A percentile compares a stretch with the other conserved stretches of the same genome.
Evolutionary conservation across 2,113 vertebrate genomes (phyloP).

Genomic region (Menidia beryllina): DNA sequence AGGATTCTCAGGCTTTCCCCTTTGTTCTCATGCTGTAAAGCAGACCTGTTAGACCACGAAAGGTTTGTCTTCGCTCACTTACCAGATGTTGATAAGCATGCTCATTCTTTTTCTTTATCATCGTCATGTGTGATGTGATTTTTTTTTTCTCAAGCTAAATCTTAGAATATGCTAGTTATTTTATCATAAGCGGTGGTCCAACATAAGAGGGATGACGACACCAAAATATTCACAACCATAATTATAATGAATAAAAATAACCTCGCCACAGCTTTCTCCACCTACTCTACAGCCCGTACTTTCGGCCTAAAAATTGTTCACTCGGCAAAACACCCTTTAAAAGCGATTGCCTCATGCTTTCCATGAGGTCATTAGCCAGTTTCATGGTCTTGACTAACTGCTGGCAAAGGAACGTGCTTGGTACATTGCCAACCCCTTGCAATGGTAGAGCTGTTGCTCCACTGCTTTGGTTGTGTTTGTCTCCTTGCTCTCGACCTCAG

Average conservation of each 20-base stretch:
- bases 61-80: slow-evolving; percentile 16
- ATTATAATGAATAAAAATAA: slow-evolving; percentile 5
- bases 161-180: neutral
- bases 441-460: slow-evolving; percentile 60
- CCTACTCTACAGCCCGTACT: slow-evolving; percentile 28
- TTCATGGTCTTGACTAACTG: slow-evolving; percentile 59
- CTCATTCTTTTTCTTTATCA: slow-evolving; percentile 16
- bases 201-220: neutral
- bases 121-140: slow-evolving; percentile 40
- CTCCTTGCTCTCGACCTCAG: slow-evolving; percentile 28
- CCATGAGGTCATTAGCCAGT: slow-evolving; percentile 59
- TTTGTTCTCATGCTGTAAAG: slow-evolving; percentile 38
- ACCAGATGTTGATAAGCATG: slow-evolving; percentile 40
- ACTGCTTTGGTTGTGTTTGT: slow-evolving; percentile 29
- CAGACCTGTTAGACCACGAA: slow-evolving; percentile 17
- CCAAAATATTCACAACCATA: neutral
- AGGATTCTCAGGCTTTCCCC: slow-evolving; percentile 30
- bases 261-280: neutral
- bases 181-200: neutral
- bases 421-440: slow-evolving; percentile 47
- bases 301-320: slow-evolving; percentile 18
- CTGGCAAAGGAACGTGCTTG: slow-evolving; percentile 63
- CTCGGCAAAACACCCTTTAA: slow-evolving; percentile 20
- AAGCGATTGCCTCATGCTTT: slow-evolving; percentile 61
- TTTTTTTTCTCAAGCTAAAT: slow-evolving; percentile 17